Evolutionary conservation across 2,888 invertebrate genomes (phyloP).

Genomic region (Bombyx huttoni): DNA sequence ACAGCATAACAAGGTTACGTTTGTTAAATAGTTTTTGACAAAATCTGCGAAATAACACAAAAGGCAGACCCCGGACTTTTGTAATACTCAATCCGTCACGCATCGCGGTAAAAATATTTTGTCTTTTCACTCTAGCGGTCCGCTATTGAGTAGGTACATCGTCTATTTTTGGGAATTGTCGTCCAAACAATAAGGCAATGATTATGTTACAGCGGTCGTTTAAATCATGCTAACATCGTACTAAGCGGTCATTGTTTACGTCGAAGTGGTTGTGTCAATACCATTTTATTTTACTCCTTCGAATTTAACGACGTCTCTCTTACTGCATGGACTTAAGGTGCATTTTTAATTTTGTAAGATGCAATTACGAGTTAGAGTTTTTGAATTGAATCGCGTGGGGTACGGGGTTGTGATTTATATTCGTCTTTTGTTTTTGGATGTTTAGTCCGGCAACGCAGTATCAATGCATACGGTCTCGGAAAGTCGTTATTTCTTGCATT

Average conservation of each 20-base stretch:
- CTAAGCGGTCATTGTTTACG: conserved; percentile 58
- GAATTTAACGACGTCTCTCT: background rate
- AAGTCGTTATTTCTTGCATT: conserved; percentile 67
- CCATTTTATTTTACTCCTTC: background rate
- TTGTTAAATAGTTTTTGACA: too few relatives aligned
- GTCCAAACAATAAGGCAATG: conserved; percentile 47
- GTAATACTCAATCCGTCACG: conserved; percentile 49
- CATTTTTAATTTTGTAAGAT: conserved; percentile 11
- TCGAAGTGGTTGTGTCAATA: conserved; percentile 36
- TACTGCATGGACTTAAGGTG: conserved; percentile 18
- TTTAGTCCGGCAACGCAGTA: conserved; percentile 49
- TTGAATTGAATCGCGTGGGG: conserved; percentile 43
- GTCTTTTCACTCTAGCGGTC: conserved; percentile 34
- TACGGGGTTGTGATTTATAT: conserved; percentile 59
- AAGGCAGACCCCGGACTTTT: conserved; percentile 4
- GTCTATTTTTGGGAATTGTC: conserved; percentile 49
- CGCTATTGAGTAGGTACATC: conserved; percentile 43
- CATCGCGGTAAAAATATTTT: conserved; percentile 63
- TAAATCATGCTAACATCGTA: conserved; percentile 54
- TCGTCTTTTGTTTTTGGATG: conserved; percentile 67
- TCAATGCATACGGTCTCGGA: conserved; percentile 53
- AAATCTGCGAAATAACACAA: too few relatives aligned
- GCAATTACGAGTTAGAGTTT: conserved; percentile 1
- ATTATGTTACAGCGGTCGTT: conserved; percentile 52
- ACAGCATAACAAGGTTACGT: too few relatives aligned